phyloP scores from a whole-genome alignment of 2,113 vertebrate species.

The Phyllostomus discolor region DNA sequence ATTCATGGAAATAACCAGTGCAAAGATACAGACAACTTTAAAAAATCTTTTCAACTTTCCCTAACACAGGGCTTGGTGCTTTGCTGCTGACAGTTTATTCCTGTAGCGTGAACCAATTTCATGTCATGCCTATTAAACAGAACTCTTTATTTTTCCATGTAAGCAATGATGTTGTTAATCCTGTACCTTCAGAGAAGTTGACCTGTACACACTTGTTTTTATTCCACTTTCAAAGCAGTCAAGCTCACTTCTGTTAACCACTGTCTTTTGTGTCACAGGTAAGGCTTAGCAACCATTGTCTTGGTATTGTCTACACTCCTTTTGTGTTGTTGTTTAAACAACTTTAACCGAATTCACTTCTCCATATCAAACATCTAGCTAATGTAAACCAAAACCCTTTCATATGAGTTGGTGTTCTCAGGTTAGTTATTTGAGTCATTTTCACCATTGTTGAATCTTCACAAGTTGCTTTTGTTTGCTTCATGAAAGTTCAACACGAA shows the following conservation, averaged over 20 bases:
- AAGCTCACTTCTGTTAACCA: slow-evolving; percentile 32
- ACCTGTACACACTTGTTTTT: background rate
- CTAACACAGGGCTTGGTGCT: background rate
- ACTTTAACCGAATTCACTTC: slow-evolving; percentile 64
- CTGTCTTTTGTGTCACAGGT: slow-evolving; percentile 56
- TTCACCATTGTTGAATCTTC: slow-evolving; percentile 64
- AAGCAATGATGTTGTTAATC: slow-evolving; percentile 28
- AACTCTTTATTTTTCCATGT: background rate
- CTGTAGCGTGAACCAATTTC: slow-evolving; percentile 24
- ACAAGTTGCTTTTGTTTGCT: slow-evolving; percentile 73
- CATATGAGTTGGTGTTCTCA: slow-evolving; percentile 31
- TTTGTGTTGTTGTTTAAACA: slow-evolving; percentile 53
- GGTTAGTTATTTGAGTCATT: slow-evolving; percentile 70
- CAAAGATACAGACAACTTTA: background rate
- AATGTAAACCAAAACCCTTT: slow-evolving; percentile 60
- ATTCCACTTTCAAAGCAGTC: slow-evolving; percentile 9
- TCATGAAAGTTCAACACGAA: slow-evolving; percentile 47
- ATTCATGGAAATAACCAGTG: background rate
- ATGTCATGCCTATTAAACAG: background rate
- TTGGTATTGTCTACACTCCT: slow-evolving; percentile 48
- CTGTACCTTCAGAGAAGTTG: slow-evolving; percentile 35
- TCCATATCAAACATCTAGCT: slow-evolving; percentile 65
- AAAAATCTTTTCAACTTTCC: background rate
- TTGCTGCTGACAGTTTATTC: background rate
- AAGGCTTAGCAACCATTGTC: slow-evolving; percentile 61